phyloP scores from a whole-genome alignment of 2,797 vertebrate genomes.

The Acanthurus lineatus region DNA sequence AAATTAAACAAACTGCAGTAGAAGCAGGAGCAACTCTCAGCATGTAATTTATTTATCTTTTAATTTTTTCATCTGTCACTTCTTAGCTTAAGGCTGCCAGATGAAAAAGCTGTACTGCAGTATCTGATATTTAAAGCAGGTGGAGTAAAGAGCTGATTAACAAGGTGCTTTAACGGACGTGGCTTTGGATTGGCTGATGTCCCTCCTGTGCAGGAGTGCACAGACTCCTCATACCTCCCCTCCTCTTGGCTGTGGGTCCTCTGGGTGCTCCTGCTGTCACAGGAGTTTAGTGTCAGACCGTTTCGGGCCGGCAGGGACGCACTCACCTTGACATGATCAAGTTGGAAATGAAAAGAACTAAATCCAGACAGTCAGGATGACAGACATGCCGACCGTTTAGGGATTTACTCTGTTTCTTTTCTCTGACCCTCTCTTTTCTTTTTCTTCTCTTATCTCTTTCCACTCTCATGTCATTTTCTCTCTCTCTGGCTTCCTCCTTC shows the following conservation, averaged over 20 bases:
- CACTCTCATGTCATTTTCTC: background rate
- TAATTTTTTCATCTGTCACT: no score
- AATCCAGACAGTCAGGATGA: slow-evolving; percentile 52
- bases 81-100: no score
- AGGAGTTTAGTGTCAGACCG: slow-evolving; percentile 61
- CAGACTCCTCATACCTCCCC: background rate
- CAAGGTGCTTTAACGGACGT: background rate
- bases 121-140: background rate
- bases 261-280: slow-evolving; percentile 71
- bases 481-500: background rate
- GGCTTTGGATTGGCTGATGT: slow-evolving; percentile 24
- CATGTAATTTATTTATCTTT: background rate
- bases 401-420: slow-evolving; percentile 21
- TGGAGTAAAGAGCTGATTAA: slow-evolving; percentile 1
- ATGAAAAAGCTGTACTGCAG: background rate
- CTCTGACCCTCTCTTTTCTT: background rate
- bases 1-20: background rate
- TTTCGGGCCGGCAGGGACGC: slow-evolving; percentile 28
- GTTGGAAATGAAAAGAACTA: slow-evolving; percentile 56
- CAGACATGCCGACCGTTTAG: slow-evolving; percentile 30
- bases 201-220: slow-evolving; percentile 13
- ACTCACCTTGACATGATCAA: slow-evolving; percentile 75
- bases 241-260: slow-evolving; percentile 43
- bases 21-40: background rate
- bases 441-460: background rate